Conservation (phyloP, 2,797 vertebrate genomes). For the Hemibagrus guttatus region DNA sequence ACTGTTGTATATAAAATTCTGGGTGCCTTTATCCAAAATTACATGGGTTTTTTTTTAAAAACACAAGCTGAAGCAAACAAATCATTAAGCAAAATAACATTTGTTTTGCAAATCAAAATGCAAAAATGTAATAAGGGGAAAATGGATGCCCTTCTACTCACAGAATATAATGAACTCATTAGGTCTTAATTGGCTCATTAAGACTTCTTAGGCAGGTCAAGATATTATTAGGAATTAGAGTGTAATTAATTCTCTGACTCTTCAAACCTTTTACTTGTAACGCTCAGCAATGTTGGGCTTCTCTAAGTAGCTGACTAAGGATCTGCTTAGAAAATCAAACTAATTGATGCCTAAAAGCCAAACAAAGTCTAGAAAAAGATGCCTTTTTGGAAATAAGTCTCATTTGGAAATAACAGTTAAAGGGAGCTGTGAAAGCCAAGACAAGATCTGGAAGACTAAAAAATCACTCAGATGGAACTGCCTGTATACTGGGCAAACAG, state of each 20-base stretch:
- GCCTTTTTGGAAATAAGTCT: background rate
- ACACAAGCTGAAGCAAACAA: background rate
- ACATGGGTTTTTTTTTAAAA: background rate
- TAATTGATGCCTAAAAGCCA: background rate
- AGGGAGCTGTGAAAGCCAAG: background rate
- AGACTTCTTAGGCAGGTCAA: background rate
- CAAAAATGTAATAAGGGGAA: background rate
- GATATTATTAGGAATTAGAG: background rate
- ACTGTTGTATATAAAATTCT: background rate
- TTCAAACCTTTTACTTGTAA: background rate
- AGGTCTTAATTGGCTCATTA: background rate
- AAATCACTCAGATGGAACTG: background rate
- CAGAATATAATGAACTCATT: background rate
- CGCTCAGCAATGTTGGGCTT: background rate
- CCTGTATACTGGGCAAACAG: background rate
- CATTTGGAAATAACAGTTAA: background rate
- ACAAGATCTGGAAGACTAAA: background rate
- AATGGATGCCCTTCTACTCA: background rate
- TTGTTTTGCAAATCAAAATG: background rate
- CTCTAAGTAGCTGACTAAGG: background rate
- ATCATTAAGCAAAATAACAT: background rate
- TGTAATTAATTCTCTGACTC: background rate
- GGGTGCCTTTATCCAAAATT: background rate
- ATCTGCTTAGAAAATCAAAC: background rate
- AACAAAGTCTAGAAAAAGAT: background rate